Evolutionary conservation across 1,140 invertebrate species (phyloP), one percentile per base, ranked within the genome.

Genomic region (Hyphantria cunea): DNA sequence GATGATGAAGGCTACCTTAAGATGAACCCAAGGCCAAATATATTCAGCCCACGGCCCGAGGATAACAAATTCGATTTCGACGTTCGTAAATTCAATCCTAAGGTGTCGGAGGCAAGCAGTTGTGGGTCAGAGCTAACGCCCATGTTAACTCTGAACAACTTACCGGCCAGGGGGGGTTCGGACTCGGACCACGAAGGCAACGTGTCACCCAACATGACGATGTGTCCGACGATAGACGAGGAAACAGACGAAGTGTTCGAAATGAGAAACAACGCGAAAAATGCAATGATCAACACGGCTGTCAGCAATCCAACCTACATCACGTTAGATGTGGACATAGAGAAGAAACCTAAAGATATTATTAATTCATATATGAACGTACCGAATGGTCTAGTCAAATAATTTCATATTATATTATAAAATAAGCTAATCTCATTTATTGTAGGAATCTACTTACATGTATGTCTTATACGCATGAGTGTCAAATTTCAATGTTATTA

Each of bases 241-340:
- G 84, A 86, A 70, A 60, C 77, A 11, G 80, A 90, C 63, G 80
- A 89, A 73, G 88, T 87, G 78, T 94, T 70, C 88, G 92, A 64
- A 84, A 86, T 54, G 76, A 85, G 80, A 82, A 93, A 94, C 79
- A 94, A 94, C 64, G 88, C 93, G 5, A 94, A 93, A 71, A 94
- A 94, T 82, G 90, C 91, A 47, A 93, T 93, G 0, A 48, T 51
- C 11, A 92, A 89, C 64, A 92, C 89, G 61, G 84, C 91, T 14
- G 86, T 91, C 32, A 89, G 86, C 11, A 91, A 92, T 53, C 86
- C 82, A 7, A 85, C 81, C 14, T 90, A 90, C 48, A 86, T 86
- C 45, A 73, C 78, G 6, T 74, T 84, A 49, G 75, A 78, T 17
- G 64, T 76, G 32, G 82, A 83, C 55, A 45, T 68, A 15, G 83